Conservation (phyloP, 2,797 vertebrate genomes). For the Takifugu rubripes region DNA sequence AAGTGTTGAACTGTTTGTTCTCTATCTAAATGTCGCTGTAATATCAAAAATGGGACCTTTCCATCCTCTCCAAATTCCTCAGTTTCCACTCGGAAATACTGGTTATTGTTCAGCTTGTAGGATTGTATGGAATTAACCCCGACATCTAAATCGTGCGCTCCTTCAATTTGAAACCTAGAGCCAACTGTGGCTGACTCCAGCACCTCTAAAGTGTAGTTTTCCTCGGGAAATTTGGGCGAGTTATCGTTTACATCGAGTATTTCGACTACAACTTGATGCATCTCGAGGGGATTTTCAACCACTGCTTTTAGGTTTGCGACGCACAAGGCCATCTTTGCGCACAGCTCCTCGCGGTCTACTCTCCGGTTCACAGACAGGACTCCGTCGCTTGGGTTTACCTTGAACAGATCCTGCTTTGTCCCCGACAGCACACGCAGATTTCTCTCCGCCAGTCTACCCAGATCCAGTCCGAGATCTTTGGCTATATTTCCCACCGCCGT, state of each 20-base stretch:
- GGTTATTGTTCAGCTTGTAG: conserved; percentile 73
- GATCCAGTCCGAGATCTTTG: conserved; percentile 75
- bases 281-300: conserved; percentile 76
- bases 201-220: conserved; percentile 70
- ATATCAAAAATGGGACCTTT: conserved; percentile 69
- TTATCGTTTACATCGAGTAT: conserved; percentile 80
- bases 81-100: conserved; percentile 73
- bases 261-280: conserved; percentile 71
- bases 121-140: conserved; percentile 74
- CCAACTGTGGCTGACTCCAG: conserved; percentile 70
- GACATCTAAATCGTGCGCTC: conserved; percentile 78
- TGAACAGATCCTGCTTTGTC: conserved; percentile 76
- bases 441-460: conserved; percentile 49
- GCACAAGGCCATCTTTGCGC: conserved; percentile 64
- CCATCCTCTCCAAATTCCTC: conserved; percentile 73
- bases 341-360: conserved; percentile 79
- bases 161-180: conserved; percentile 75
- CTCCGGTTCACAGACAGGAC: conserved; percentile 71
- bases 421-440: conserved; percentile 76
- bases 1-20: conserved; percentile 57
- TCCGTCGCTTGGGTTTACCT: conserved; percentile 71
- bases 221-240: conserved; percentile 72
- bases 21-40: conserved; percentile 70
- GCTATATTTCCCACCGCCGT: conserved; percentile 74
- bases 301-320: conserved; percentile 73